Percentiles rank a stretch among this genome's conserved stretches.
These are phyloP conservation scores for Tachina grossa DNA, from an alignment of 2,888 invertebrate genomes.

Conservation along the genomic window DNA sequence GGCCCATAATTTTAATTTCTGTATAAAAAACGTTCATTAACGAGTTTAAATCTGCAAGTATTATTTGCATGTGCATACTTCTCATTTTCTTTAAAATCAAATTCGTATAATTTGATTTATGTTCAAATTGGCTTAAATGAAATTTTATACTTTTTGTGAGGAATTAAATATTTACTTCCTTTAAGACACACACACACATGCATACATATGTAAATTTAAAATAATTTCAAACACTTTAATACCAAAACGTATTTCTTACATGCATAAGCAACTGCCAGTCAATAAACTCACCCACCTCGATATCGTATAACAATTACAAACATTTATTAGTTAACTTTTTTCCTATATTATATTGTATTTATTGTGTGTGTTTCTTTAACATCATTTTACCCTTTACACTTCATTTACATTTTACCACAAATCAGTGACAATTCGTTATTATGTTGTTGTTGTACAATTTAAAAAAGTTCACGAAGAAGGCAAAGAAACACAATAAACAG, in stretches of 20 bases:
- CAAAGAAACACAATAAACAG: slow-evolving; percentile 19
- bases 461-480: slow-evolving; percentile 34
- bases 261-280: slow-evolving; percentile 20
- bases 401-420: slow-evolving; percentile 65
- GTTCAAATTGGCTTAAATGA: slow-evolving; percentile 50
- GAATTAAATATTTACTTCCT: slow-evolving; percentile 36
- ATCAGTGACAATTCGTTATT: slow-evolving; percentile 59
- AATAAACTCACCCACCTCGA: slow-evolving; percentile 60
- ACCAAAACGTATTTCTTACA: not conserved
- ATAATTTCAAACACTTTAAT: slow-evolving; percentile 8
- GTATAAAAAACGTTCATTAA: too few relatives aligned
- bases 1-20: too few relatives aligned
- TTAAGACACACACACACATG: not conserved
- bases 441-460: slow-evolving; percentile 7
- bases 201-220: slow-evolving; percentile 26
- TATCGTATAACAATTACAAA: slow-evolving; percentile 61
- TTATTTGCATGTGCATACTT: not conserved
- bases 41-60: too few relatives aligned
- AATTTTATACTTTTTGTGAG: slow-evolving; percentile 32
- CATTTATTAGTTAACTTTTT: slow-evolving; percentile 1
- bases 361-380: not conserved
- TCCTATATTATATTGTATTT: not conserved
- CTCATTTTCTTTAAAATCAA: not conserved
- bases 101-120: slow-evolving; percentile 27
- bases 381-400: slow-evolving; percentile 27